Percentiles rank a stretch among this genome's conserved stretches.
Conservation (phyloP, 2,888 invertebrate genomes). For the Chalcosyrphus nemorum region DNA sequence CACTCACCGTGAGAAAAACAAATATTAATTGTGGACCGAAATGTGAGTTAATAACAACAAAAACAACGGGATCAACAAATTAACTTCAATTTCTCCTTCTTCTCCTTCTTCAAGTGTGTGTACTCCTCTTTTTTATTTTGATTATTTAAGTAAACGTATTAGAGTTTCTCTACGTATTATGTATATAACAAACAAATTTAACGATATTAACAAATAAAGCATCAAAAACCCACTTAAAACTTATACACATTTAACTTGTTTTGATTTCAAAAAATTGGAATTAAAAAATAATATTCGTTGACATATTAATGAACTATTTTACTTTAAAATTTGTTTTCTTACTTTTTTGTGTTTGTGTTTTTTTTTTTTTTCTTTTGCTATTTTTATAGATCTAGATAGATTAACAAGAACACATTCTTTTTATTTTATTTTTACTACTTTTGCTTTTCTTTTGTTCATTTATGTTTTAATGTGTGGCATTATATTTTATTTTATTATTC, state of each 20-base stretch:
- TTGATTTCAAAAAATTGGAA: slow-evolving; percentile 64
- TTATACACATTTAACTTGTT: slow-evolving; percentile 67
- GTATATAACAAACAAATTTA: slow-evolving; percentile 71
- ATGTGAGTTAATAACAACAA: slow-evolving; percentile 67
- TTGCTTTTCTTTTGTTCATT: slow-evolving; percentile 31
- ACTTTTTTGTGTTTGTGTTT: slow-evolving; percentile 20
- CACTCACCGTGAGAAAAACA: slow-evolving; percentile 71
- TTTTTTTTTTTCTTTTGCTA: slow-evolving; percentile 33
- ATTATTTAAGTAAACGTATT: slow-evolving; percentile 51
- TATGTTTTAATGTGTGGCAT: slow-evolving; percentile 52
- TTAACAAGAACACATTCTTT: slow-evolving; percentile 70
- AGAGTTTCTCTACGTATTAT: slow-evolving; percentile 57
- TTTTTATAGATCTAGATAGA: slow-evolving; percentile 62
- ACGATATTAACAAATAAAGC: slow-evolving; percentile 71
- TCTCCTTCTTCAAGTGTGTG: slow-evolving; percentile 38
- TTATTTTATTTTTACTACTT: slow-evolving; percentile 48
- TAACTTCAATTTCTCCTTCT: slow-evolving; percentile 56
- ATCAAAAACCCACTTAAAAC: slow-evolving; percentile 64
- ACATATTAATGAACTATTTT: slow-evolving; percentile 64
- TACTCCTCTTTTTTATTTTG: slow-evolving; percentile 1
- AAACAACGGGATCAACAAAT: slow-evolving; percentile 72
- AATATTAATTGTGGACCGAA: slow-evolving; percentile 71
- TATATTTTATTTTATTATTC: slow-evolving; percentile 44
- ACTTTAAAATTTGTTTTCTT: slow-evolving; percentile 7
- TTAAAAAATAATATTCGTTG: slow-evolving; percentile 71